phyloP scores from a whole-genome alignment of 2,113 vertebrate genomes.

The Prionailurus viverrinus region DNA sequence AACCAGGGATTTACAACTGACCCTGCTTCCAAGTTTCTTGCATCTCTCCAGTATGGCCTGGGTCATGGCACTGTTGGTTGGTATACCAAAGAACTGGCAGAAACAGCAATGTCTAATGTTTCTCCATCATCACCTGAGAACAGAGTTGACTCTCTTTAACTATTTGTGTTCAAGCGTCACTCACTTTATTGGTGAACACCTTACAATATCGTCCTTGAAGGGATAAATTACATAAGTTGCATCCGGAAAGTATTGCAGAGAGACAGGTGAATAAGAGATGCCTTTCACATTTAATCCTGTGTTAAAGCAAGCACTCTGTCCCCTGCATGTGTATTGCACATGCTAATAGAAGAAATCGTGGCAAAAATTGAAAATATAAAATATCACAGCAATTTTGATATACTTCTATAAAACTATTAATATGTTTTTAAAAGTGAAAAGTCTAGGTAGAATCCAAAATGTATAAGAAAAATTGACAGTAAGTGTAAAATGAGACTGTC shows the following conservation, averaged over 20 bases:
- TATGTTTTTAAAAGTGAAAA: neutral
- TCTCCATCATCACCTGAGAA: slow-evolving; percentile 17
- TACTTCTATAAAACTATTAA: neutral
- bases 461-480: neutral
- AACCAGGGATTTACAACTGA: neutral
- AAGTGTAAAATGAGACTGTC: neutral
- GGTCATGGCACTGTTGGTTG: neutral
- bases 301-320: neutral
- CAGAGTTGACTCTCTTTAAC: neutral
- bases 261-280: slow-evolving; percentile 1
- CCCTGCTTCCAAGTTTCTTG: neutral
- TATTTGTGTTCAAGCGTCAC: slow-evolving; percentile 22
- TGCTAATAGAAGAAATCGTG: neutral
- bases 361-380: neutral
- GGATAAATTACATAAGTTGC: neutral
- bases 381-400: neutral
- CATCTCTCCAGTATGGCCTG: neutral
- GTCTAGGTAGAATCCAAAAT: neutral
- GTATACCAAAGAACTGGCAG: neutral
- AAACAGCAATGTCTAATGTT: neutral
- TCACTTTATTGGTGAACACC: slow-evolving; percentile 7
- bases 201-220: neutral
- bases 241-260: neutral
- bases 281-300: slow-evolving; percentile 57
- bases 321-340: neutral